Base-by-base conservation (phyloP, 2,113 vertebrate species). In the Onychostoma macrolepis region DNA sequence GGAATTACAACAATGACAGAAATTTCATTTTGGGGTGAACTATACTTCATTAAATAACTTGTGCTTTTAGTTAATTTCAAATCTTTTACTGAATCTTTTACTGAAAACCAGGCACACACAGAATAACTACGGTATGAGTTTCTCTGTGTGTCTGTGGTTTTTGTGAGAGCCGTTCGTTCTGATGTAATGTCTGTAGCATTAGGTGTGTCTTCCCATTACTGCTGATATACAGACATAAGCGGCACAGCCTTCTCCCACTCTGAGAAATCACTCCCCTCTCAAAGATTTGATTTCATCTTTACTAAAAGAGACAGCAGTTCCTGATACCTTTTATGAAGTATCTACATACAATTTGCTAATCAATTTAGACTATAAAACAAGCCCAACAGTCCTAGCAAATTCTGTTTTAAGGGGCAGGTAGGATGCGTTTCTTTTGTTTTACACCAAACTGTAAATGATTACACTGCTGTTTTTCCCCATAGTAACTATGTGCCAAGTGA, bases 401-500 rank as follows among this genome's bases (percentile, higher is more conserved):
- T 67, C 63, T 30, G n/a, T 65, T 65, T 65, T 63, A 26, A 58
- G 21, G 19, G 6, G 24, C 53, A 58, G 17, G 17, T 19, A 56
- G 2, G 2, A 13, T 13, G 10, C 6, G 4, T 75, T 45, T 75
- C 1, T 26, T 75, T 72, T 24, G 19, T 72, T 72, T 24, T 72
- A 4, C 33, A 38, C 38, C 56, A 63, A 53, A 41, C 80, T 82
- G 88, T 93, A 90, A 90, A 92, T 92, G 87, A 88, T 77, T 48
- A 81, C 45, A 30, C 80, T 45, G 89, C 89, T 92, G 92, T 83
- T 90, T n/a, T 91, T 92, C 92, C 24, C 88, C 83, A 67, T 78
- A 85, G 48, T n/a, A 80, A 84, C 67, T 83, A 86, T 76, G 85
- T 26, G 12, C 36, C 38, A 80, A 86, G 65, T 85, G 19, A 83